phyloP scores from a whole-genome alignment of 2,888 invertebrate genomes.

The Drosophila mercatorum region DNA sequence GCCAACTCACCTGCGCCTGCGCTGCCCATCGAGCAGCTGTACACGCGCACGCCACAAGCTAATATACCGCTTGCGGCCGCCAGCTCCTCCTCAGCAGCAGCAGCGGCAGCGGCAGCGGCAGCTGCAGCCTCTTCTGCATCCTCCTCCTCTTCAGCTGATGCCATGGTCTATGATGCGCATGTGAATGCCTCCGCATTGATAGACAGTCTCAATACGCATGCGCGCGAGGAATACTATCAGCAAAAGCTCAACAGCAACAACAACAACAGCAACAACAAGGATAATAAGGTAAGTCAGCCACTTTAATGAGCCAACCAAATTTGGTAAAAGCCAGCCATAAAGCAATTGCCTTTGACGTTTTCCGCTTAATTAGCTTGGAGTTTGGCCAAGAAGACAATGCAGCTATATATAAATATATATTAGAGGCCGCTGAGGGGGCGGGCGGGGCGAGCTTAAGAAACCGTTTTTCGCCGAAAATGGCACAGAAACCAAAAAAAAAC shows the following conservation, averaged over 20 bases:
- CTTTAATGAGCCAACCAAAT: conserved; percentile 24
- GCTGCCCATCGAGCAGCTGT: conserved; percentile 68
- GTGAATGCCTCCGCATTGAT: conserved; percentile 84
- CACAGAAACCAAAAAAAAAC: conserved; percentile 30
- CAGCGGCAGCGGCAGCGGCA: conserved; percentile 40
- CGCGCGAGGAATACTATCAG: conserved; percentile 84
- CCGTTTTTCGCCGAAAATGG: conserved; percentile 65
- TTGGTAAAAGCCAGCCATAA: conserved; percentile 27
- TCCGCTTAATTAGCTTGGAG: conserved; percentile 63
- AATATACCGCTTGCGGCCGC: conserved; percentile 60
- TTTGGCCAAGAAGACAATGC: conserved; percentile 43
- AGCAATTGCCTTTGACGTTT: conserved; percentile 51
- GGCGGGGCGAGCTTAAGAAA: conserved; percentile 41
- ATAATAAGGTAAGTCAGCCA: conserved; percentile 74
- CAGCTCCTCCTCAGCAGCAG: conserved; percentile 35
- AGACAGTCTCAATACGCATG: conserved; percentile 84
- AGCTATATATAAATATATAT: conserved; percentile 2
- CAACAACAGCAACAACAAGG: conserved; percentile 66
- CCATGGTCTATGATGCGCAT: conserved; percentile 83
- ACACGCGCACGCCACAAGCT: conserved; percentile 72
- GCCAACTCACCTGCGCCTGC: conserved; percentile 58
- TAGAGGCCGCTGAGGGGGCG: not conserved
- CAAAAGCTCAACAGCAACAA: conserved; percentile 70
- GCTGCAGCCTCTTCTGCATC: conserved; percentile 36
- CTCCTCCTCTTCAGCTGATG: conserved; percentile 50